phyloP scores from a whole-genome alignment of 2,113 vertebrate genomes.

The Pao palembangensis region DNA sequence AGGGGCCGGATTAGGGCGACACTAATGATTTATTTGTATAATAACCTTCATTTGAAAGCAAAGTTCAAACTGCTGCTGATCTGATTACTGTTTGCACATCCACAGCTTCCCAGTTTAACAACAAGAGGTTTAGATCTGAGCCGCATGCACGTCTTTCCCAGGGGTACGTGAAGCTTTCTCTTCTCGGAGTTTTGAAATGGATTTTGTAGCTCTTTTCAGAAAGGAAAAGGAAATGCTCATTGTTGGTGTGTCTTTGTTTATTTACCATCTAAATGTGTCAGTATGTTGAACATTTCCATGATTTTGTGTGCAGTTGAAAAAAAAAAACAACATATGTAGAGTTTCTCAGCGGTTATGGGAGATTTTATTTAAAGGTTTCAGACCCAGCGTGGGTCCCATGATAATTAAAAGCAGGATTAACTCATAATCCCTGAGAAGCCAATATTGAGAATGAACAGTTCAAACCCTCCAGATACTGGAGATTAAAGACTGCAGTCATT shows the following conservation, averaged over 20 bases:
- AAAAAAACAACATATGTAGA: conserved; percentile 25
- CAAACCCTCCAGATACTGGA: conserved; percentile 88
- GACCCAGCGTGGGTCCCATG: conserved; percentile 75
- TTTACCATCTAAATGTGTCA: too few species aligned
- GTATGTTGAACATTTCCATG: conserved; percentile 5
- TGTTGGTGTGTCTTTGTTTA: too few species aligned
- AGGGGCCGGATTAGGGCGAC: conserved; percentile 22
- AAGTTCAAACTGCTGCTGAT: conserved; percentile 52
- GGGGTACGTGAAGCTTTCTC: conserved; percentile 20
- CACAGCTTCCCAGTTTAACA: conserved; percentile 47
- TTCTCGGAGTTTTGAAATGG: not conserved
- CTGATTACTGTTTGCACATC: conserved; percentile 61
- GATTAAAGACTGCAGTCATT: conserved; percentile 79
- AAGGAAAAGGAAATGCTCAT: too few species aligned
- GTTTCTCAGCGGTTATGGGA: conserved; percentile 78
- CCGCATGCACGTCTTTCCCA: conserved; percentile 53
- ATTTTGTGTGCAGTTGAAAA: conserved; percentile 21
- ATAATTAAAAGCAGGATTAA: conserved; percentile 78
- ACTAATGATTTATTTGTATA: conserved; percentile 45
- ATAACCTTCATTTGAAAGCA: conserved; percentile 23
- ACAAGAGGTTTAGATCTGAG: conserved; percentile 55
- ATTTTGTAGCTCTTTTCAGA: not conserved
- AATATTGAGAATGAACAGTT: conserved; percentile 67
- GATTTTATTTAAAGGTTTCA: conserved; percentile 82
- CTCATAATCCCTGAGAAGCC: conserved; percentile 89